Evolutionary conservation across 2,113 vertebrate genomes (phyloP).

Genomic region (Lutjanus erythropterus): DNA sequence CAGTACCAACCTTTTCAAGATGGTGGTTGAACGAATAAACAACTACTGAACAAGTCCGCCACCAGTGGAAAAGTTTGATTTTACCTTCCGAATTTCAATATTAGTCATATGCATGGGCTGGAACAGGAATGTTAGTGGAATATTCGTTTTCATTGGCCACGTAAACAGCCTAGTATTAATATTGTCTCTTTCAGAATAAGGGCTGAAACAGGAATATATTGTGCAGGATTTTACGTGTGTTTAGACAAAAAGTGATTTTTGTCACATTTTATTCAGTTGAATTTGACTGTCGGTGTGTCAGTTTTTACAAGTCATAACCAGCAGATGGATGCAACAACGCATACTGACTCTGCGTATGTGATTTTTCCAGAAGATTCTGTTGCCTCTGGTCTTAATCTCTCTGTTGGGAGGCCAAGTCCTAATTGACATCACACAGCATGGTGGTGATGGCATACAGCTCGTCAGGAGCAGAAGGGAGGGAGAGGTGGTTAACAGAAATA

Average conservation of each 20-base stretch:
- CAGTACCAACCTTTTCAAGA: too few relatives aligned
- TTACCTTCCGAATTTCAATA: too few relatives aligned
- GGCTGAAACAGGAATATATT: too few relatives aligned
- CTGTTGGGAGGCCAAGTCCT: neutral
- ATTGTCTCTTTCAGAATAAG: too few relatives aligned
- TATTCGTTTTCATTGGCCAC: too few relatives aligned
- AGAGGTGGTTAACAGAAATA: slow-evolving; percentile 41
- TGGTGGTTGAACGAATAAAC: too few relatives aligned
- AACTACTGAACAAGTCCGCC: too few relatives aligned
- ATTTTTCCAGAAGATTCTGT: neutral
- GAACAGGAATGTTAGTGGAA: too few relatives aligned
- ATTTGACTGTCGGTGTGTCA: neutral
- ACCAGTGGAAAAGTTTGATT: too few relatives aligned
- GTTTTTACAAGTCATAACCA: neutral
- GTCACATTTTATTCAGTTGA: neutral
- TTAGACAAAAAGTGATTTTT: neutral
- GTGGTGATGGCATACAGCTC: slow-evolving; percentile 49
- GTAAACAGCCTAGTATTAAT: too few relatives aligned
- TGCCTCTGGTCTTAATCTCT: neutral
- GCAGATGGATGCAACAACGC: neutral
- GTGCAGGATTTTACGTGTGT: neutral
- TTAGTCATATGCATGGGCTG: too few relatives aligned
- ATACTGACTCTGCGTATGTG: neutral
- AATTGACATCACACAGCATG: slow-evolving; percentile 45
- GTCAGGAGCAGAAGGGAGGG: slow-evolving; percentile 29